Conservation (phyloP, 2,888 invertebrate genomes). For the Megaustenia siamemsis region DNA sequence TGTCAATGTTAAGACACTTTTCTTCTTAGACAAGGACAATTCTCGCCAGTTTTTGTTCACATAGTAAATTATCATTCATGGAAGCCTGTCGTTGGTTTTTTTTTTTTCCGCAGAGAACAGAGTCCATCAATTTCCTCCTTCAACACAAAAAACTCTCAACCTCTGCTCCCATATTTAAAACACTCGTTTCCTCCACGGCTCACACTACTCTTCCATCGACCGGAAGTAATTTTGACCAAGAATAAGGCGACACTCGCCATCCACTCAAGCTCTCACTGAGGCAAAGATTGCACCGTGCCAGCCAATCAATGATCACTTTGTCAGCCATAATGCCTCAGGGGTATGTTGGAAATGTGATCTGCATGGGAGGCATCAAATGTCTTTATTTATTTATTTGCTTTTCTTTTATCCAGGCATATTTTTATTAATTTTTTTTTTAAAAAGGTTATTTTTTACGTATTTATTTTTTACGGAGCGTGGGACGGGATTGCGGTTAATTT, state of each 20-base stretch:
- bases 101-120: too few relatives aligned
- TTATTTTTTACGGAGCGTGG: too few relatives aligned
- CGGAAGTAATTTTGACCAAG: constrained; percentile 20
- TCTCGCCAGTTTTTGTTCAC: too few relatives aligned
- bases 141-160: neutral
- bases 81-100: too few relatives aligned
- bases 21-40: too few relatives aligned
- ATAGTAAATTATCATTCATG: too few relatives aligned
- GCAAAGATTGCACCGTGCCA: neutral
- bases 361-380: neutral
- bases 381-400: constrained; percentile 26
- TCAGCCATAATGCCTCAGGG: constrained; percentile 15
- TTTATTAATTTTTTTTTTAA: too few relatives aligned
- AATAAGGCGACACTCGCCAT: neutral
- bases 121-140: too few relatives aligned
- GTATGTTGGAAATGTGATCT: constrained; percentile 17
- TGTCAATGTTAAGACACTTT: too few relatives aligned
- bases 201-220: neutral
- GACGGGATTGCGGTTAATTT: neutral
- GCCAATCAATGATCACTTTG: constrained; percentile 36
- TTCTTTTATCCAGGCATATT: neutral
- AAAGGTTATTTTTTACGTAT: too few relatives aligned
- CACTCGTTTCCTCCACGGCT: neutral
- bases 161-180: neutral
- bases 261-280: neutral